These are phyloP conservation scores for Ichneumoninae sp. DNA, from an alignment of 2,888 invertebrate species.

Conservation along the genomic window DNA sequence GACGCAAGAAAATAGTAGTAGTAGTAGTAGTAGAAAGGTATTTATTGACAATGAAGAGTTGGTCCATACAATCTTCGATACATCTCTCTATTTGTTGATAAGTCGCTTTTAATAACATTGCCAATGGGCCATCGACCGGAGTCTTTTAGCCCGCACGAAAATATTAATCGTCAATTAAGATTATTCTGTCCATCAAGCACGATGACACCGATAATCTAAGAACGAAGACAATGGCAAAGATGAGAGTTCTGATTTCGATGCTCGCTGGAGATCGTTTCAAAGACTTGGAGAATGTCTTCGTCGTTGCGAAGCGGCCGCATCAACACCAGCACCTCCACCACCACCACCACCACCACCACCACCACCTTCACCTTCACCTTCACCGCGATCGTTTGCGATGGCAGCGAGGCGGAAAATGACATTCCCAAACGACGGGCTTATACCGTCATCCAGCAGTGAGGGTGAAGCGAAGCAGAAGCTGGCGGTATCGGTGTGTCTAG, in stretches of 20 bases:
- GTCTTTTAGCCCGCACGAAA: not conserved
- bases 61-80: too few species aligned
- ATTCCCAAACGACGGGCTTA: constrained; percentile 75
- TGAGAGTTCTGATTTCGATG: constrained; percentile 59
- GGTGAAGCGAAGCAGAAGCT: constrained; percentile 67
- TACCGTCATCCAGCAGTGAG: constrained; percentile 62
- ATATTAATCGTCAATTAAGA: constrained; percentile 9
- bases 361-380: not conserved
- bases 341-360: too few species aligned
- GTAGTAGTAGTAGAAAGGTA: too few species aligned
- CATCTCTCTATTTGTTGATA: too few species aligned
- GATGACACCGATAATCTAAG: constrained; percentile 48
- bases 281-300: constrained; percentile 45
- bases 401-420: constrained; percentile 71
- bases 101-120: too few species aligned
- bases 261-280: constrained; percentile 51
- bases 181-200: constrained; percentile 40
- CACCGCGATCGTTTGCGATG: constrained; percentile 64
- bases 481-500: constrained; percentile 44
- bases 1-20: constrained; percentile 1
- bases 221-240: constrained; percentile 32
- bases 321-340: not conserved
- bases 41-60: too few species aligned
- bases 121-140: too few species aligned
- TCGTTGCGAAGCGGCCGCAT: constrained; percentile 23